Evolutionary conservation across 2,888 invertebrate species (phyloP).

Genomic region (Axea sp.): DNA sequence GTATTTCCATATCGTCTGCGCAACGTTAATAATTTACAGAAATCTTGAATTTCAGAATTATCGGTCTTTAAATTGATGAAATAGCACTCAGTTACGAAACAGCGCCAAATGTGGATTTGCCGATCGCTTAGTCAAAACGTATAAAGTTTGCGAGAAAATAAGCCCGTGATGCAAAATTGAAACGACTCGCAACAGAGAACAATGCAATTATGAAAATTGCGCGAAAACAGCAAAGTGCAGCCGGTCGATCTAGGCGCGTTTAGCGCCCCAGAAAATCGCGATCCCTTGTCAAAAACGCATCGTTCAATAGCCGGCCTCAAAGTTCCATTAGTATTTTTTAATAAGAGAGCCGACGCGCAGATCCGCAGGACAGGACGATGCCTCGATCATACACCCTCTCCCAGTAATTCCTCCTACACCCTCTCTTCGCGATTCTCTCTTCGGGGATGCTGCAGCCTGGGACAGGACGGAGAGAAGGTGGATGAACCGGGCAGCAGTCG

Average conservation of each 20-base stretch:
- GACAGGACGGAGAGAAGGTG: slow-evolving; percentile 72
- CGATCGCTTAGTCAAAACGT: too few relatives aligned
- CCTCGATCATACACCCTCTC: slow-evolving; percentile 55
- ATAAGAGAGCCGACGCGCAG: slow-evolving; percentile 41
- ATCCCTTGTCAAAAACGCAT: slow-evolving; percentile 31
- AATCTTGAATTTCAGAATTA: too few relatives aligned
- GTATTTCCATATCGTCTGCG: too few relatives aligned
- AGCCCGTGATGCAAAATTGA: too few relatives aligned
- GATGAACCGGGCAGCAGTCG: slow-evolving; percentile 76
- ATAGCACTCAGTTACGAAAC: too few relatives aligned
- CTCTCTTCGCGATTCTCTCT: slow-evolving; percentile 50
- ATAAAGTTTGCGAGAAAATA: too few relatives aligned
- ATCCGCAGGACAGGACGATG: slow-evolving; percentile 55
- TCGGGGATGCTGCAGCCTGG: slow-evolving; percentile 71
- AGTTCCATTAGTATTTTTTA: slow-evolving; percentile 55
- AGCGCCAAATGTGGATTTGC: too few relatives aligned
- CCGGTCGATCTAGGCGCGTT: not conserved
- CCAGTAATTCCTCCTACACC: slow-evolving; percentile 29
- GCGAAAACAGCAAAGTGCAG: too few relatives aligned
- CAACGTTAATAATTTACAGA: too few relatives aligned
- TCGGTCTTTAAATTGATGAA: too few relatives aligned
- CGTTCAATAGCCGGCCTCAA: slow-evolving; percentile 21
- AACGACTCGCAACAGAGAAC: too few relatives aligned
- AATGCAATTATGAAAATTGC: too few relatives aligned
- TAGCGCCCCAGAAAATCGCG: not conserved